phyloP scores from a whole-genome alignment of 2,113 vertebrate species.

The Scomber scombrus region DNA sequence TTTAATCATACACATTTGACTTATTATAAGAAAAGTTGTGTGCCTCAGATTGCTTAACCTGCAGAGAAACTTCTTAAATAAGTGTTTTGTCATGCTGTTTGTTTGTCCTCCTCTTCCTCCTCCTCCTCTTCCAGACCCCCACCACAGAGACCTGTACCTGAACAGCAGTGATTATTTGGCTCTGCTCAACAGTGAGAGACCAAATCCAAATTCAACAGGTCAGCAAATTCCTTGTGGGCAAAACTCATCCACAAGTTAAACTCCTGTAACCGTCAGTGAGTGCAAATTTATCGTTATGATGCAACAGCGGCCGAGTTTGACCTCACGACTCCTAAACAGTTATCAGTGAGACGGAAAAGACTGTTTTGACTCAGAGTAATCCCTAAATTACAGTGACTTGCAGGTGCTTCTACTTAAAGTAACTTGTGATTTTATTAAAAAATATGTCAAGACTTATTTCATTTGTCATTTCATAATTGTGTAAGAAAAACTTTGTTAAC shows the following conservation, averaged over 20 bases:
- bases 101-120: neutral
- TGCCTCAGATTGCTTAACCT: neutral
- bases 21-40: neutral
- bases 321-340: neutral
- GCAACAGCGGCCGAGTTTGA: neutral
- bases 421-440: too few species aligned
- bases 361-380: neutral
- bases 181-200: slow-evolving; percentile 88
- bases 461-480: too few species aligned
- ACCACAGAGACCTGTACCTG: slow-evolving; percentile 90
- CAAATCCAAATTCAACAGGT: slow-evolving; percentile 90
- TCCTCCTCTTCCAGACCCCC: slow-evolving; percentile 85
- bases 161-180: slow-evolving; percentile 92
- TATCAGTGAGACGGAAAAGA: neutral
- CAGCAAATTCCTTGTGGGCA: slow-evolving; percentile 17
- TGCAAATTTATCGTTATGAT: neutral
- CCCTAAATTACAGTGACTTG: too few species aligned
- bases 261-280: neutral
- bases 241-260: neutral
- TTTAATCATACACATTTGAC: neutral
- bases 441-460: too few species aligned
- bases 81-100: neutral
- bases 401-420: too few species aligned
- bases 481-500: too few species aligned
- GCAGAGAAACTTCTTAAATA: neutral